phyloP scores from a whole-genome alignment of 2,888 invertebrate genomes.

The Tolmerus cingulatus region DNA sequence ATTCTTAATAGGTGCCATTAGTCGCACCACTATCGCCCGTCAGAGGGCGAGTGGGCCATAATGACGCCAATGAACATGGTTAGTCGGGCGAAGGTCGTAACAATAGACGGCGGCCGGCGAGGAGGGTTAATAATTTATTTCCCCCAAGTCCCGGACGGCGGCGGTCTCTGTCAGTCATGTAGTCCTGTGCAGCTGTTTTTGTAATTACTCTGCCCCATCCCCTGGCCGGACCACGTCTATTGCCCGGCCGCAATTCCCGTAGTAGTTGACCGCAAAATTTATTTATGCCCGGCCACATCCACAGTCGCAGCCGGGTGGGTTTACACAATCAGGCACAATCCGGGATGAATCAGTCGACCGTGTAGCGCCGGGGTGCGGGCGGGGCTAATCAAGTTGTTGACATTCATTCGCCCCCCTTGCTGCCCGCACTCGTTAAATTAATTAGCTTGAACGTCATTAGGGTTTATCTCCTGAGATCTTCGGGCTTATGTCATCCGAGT shows the following conservation, averaged over 20 bases:
- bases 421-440: conserved; percentile 28
- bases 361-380: not conserved
- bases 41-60: not conserved
- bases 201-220: conserved; percentile 3
- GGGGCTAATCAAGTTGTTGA: conserved; percentile 32
- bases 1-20: conserved; percentile 33
- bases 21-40: not conserved
- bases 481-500: conserved; percentile 15
- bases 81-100: not conserved
- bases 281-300: conserved; percentile 10
- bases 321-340: not conserved
- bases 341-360: not conserved
- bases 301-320: not conserved
- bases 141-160: not conserved
- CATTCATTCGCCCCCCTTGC: conserved; percentile 24
- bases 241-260: not conserved
- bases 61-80: conserved; percentile 24
- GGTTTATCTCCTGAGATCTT: conserved; percentile 31
- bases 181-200: conserved; percentile 18
- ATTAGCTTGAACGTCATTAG: conserved; percentile 37
- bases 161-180: conserved; percentile 5
- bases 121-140: conserved; percentile 36
- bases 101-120: not conserved
- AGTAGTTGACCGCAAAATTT: conserved; percentile 36
- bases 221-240: not conserved